These are phyloP conservation scores for Pseudorhombus dupliciocellatus DNA, from an alignment of 2,113 vertebrate genomes.

Conservation along the genomic window DNA sequence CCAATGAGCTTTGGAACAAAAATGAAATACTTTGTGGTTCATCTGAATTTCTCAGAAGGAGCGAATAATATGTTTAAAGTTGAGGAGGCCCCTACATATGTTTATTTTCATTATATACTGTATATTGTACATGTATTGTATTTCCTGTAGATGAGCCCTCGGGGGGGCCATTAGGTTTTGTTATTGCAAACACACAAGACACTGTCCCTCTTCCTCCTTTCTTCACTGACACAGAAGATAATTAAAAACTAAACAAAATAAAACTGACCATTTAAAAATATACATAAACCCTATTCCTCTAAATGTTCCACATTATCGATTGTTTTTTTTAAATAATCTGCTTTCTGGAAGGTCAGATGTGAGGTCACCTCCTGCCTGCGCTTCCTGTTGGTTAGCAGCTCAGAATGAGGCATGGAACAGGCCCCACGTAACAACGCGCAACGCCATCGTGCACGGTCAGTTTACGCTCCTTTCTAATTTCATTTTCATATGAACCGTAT, in stretches of 20 bases:
- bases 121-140: neutral
- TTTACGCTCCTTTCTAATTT: neutral
- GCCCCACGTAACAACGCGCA: neutral
- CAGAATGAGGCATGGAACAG: neutral
- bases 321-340: neutral
- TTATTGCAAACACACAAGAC: neutral
- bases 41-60: neutral
- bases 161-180: neutral
- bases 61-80: neutral
- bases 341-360: neutral
- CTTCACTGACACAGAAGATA: neutral
- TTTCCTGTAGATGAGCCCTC: neutral
- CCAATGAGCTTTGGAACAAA: neutral
- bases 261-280: too few species aligned
- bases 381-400: neutral
- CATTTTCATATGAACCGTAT: neutral
- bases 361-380: neutral
- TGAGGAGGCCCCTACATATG: neutral
- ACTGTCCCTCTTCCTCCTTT: neutral
- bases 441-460: neutral
- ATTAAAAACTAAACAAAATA: too few species aligned
- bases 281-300: too few species aligned
- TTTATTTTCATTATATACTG: neutral
- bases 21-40: neutral
- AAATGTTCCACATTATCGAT: too few species aligned